Base-by-base conservation (phyloP, 2,888 invertebrate genomes). In the Carabus problematicus region DNA sequence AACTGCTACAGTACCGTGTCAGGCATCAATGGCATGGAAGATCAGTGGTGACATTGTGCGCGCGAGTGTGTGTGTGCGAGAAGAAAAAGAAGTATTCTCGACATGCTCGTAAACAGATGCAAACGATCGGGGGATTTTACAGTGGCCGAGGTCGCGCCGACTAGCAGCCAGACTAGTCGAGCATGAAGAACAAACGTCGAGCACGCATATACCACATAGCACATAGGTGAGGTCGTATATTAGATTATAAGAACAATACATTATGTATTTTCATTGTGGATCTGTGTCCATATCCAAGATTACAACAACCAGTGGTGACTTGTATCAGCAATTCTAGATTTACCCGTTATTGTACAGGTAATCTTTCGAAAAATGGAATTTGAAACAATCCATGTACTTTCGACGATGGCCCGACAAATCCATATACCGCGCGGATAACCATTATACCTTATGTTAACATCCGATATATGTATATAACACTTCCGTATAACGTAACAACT, bases 71-170 rank as follows among this genome's bases (percentile, higher is more conserved):
- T 29, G 29, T 29, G 29, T 29, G 29, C n/a, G 29, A 29, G 29
- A 39, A 39, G 56, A 29, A 19, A 39, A 56, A 56, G 29, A 59
- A 66, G 49, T 59, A 66, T 66, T 41, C 49, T 49, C 58, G 58
- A 66, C 66, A 66, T 59, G 66, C 59, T 66, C 66, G 66, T 66
- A 66, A 66, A 66, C 66, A 66, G 66, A 66, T 66, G 66, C 66
- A 66, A 66, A 66, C 66, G 66, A 56, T 56, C 29, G 29, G 29
- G 66, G 58, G 66, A 45, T 59, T 45, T 42, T 60, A 58, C 56
- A 29, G 64, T 54, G 58, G 12, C 64, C 56, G n/a, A 16, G 40
- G n/a, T 4, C 8, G 41, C 61, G 61, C n/a, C 43, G 61, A 11
- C 42, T 12, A n/a, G n/a, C 55, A 18, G 19, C 14, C 2, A 61